Evolutionary conservation across 1,140 invertebrate species (phyloP).

Genomic region (Octopus sinensis): DNA sequence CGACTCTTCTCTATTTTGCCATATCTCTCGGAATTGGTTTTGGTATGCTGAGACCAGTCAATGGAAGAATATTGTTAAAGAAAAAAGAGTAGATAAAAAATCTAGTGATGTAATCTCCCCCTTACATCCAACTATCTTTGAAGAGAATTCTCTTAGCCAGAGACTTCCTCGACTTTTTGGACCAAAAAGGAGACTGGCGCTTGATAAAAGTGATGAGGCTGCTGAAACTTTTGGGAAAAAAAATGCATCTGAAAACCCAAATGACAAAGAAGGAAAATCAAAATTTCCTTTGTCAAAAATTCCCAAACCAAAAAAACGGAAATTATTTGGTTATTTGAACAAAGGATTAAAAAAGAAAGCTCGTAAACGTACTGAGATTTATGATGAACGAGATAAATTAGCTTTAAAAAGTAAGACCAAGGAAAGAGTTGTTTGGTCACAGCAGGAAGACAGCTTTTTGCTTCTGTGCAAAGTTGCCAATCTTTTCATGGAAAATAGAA

Average conservation of each 20-base stretch:
- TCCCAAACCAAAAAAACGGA: neutral
- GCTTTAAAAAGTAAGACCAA: conserved; percentile 69
- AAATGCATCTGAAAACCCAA: neutral
- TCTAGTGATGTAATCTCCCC: neutral
- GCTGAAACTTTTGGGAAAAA: neutral
- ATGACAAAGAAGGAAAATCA: conserved; percentile 13
- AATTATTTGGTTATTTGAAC: neutral
- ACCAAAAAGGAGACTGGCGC: neutral
- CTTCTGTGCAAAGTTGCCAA: conserved; percentile 12
- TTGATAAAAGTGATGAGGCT: neutral
- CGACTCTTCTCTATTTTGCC: conserved; percentile 15
- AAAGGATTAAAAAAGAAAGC: neutral
- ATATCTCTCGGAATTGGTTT: conserved; percentile 11
- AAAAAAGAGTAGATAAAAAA: conserved; percentile 7
- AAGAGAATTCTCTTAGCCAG: conserved; percentile 2
- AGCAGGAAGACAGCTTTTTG: conserved; percentile 44
- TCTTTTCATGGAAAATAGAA: conserved; percentile 6
- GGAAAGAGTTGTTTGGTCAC: conserved; percentile 57
- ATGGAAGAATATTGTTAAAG: neutral
- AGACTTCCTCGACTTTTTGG: conserved; percentile 8
- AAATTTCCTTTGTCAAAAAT: neutral
- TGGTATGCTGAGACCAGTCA: conserved; percentile 11
- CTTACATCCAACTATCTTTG: neutral
- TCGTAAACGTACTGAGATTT: conserved; percentile 1
- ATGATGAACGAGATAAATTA: conserved; percentile 64